Evolutionary conservation across 2,888 invertebrate genomes (phyloP).

Genomic region (Gnatocerus cornutus): DNA sequence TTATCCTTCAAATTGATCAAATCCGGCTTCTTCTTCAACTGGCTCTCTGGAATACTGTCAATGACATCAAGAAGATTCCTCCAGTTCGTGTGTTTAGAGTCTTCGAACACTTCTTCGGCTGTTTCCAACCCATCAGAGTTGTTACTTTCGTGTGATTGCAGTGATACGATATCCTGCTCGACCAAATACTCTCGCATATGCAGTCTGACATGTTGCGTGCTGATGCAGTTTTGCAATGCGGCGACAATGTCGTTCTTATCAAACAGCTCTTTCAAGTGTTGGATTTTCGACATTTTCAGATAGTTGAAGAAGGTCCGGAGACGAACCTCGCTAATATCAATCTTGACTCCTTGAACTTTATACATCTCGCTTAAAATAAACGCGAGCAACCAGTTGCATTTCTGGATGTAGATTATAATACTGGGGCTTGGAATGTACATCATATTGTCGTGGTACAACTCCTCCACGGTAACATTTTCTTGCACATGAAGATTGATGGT

Average conservation of each 20-base stretch:
- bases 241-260: slow-evolving; percentile 77
- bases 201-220: slow-evolving; percentile 72
- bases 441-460: slow-evolving; percentile 68
- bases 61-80: slow-evolving; percentile 71
- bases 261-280: slow-evolving; percentile 74
- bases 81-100: slow-evolving; percentile 66
- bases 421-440: slow-evolving; percentile 71
- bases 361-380: slow-evolving; percentile 80
- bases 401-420: slow-evolving; percentile 77
- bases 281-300: slow-evolving; percentile 74
- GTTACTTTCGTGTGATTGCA: slow-evolving; percentile 43
- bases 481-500: slow-evolving; percentile 73
- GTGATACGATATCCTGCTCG: slow-evolving; percentile 53
- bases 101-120: slow-evolving; percentile 64
- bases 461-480: slow-evolving; percentile 72
- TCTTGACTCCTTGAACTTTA: slow-evolving; percentile 73
- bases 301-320: slow-evolving; percentile 77
- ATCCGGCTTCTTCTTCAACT: slow-evolving; percentile 72
- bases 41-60: slow-evolving; percentile 76
- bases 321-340: slow-evolving; percentile 72
- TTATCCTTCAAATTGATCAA: slow-evolving; percentile 75
- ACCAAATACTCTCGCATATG: slow-evolving; percentile 68
- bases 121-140: slow-evolving; percentile 61
- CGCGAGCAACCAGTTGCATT: slow-evolving; percentile 80
- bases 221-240: slow-evolving; percentile 74